A percentile compares a stretch with the other conserved stretches of the same genome.
Conservation (phyloP, 1,140 invertebrate genomes). For the Ceratina australensis region DNA sequence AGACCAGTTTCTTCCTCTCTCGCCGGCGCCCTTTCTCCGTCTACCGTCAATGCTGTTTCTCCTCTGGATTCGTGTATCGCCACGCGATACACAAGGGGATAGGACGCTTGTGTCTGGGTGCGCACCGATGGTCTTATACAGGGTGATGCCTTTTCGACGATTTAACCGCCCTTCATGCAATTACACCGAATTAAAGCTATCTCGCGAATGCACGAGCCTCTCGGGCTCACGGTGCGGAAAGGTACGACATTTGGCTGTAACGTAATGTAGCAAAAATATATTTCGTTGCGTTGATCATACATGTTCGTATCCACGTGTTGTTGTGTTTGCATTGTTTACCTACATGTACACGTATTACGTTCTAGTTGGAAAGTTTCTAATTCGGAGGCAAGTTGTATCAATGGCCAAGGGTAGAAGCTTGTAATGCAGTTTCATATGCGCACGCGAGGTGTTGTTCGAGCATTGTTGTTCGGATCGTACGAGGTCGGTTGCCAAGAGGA, state of each 20-base stretch:
- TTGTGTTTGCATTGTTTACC: too few relatives aligned
- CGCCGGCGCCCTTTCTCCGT: not conserved
- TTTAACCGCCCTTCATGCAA: too few relatives aligned
- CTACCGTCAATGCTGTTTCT: not conserved
- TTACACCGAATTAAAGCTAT: too few relatives aligned
- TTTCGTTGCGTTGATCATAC: too few relatives aligned
- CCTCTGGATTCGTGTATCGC: slow-evolving; percentile 39
- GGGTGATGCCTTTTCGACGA: slow-evolving; percentile 49
- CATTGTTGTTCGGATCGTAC: slow-evolving; percentile 17
- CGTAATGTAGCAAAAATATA: too few relatives aligned
- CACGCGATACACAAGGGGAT: slow-evolving; percentile 32
- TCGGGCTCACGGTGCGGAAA: too few relatives aligned
- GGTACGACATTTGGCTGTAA: too few relatives aligned
- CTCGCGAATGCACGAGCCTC: too few relatives aligned
- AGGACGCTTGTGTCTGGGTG: not conserved
- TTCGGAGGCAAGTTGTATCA: not conserved
- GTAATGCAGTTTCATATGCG: slow-evolving; percentile 7
- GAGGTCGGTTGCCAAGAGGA: slow-evolving; percentile 3
- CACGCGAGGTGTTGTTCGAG: not conserved
- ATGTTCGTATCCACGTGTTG: too few relatives aligned
- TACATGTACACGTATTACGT: too few relatives aligned
- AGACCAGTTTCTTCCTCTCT: slow-evolving; percentile 2
- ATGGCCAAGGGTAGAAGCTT: too few relatives aligned
- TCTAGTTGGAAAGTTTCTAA: too few relatives aligned
- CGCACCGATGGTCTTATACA: slow-evolving; percentile 40